Evolutionary conservation across 2,888 invertebrate species (phyloP).

Genomic region (Agonopterix heracliana): DNA sequence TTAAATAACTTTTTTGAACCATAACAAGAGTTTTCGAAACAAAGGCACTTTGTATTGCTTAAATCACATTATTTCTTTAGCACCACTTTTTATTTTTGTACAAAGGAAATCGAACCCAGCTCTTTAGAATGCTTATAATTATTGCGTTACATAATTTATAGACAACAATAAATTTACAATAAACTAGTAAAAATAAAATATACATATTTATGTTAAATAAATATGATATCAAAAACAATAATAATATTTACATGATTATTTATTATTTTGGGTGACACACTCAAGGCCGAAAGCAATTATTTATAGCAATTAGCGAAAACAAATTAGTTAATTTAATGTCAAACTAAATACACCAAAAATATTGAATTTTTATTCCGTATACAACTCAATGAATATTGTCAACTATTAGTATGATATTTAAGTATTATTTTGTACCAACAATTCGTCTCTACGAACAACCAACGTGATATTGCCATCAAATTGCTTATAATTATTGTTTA

Average conservation of each 20-base stretch:
- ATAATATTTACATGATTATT: conserved; percentile 13
- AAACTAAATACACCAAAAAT: not conserved
- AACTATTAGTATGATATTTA: conserved; percentile 2
- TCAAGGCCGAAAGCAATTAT: conserved; percentile 49
- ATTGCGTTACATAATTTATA: too few relatives aligned
- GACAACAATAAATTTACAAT: conserved; percentile 22
- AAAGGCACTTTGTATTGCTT: not conserved
- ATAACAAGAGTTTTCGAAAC: not conserved
- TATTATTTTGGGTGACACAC: conserved; percentile 51
- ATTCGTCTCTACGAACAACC: not conserved
- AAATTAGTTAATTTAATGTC: too few relatives aligned
- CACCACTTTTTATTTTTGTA: not conserved
- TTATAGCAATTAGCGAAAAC: conserved; percentile 19
- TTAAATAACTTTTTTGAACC: not conserved
- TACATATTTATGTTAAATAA: conserved; percentile 1
- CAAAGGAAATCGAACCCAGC: not conserved
- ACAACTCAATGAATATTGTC: not conserved
- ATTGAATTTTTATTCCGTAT: not conserved
- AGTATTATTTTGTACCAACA: conserved; percentile 12
- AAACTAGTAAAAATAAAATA: conserved; percentile 19
- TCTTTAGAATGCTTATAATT: too few relatives aligned
- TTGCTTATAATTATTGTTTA: conserved; percentile 14
- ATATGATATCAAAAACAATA: conserved; percentile 5
- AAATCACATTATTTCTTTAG: not conserved
- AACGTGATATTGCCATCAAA: conserved; percentile 16